Evolutionary conservation across 2,113 vertebrate genomes (phyloP).

Genomic region (Apodemus sylvaticus): DNA sequence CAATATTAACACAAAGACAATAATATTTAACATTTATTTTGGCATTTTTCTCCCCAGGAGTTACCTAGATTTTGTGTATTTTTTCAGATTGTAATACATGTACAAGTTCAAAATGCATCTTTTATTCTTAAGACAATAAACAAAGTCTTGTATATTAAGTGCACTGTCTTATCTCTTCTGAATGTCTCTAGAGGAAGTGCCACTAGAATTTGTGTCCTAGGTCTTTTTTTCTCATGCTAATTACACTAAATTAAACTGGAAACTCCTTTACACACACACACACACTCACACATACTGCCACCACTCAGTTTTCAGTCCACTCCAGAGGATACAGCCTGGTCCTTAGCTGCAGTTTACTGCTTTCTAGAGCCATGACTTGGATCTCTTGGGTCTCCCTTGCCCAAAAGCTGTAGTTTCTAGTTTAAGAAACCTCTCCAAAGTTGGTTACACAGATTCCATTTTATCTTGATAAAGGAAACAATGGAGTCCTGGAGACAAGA

Average conservation of each 20-base stretch:
- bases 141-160: background rate
- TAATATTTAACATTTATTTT: conserved; percentile 28
- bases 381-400: background rate
- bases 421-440: background rate
- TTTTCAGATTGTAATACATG: background rate
- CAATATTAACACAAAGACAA: background rate
- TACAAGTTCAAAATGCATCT: background rate
- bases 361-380: background rate
- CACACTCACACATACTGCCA: background rate
- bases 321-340: background rate
- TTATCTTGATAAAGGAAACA: conserved; percentile 18
- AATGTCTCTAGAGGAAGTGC: conserved; percentile 1
- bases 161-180: background rate
- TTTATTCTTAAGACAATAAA: background rate
- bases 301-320: background rate
- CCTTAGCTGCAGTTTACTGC: background rate
- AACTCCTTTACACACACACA: background rate
- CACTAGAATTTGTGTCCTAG: background rate
- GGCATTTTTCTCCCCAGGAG: background rate
- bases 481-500: background rate
- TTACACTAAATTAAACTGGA: conserved; percentile 17
- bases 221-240: background rate
- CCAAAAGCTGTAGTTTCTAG: background rate
- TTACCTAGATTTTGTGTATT: conserved; percentile 20
- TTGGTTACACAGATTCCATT: background rate